Conservation (phyloP, 2,113 vertebrate genomes). For the Callopanchax toddi region DNA sequence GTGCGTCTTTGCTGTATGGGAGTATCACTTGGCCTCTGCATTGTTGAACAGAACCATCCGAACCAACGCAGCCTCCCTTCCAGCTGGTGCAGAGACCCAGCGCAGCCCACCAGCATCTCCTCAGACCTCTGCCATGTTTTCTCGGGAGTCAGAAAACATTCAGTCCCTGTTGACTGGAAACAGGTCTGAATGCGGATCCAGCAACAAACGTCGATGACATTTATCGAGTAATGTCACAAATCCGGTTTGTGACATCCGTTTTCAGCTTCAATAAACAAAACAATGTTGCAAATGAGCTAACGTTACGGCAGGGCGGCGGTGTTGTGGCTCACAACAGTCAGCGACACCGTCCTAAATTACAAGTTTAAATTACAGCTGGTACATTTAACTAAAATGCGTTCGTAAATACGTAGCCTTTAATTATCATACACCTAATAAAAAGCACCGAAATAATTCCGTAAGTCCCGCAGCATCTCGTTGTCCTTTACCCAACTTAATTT, state of each 20-base stretch:
- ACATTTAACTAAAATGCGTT: accelerated
- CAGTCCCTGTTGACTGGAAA: conserved; percentile 15
- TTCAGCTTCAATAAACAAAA: neutral
- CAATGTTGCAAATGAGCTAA: neutral
- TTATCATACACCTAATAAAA: neutral
- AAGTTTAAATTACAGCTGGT: neutral
- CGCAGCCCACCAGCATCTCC: neutral
- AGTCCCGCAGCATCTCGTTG: neutral
- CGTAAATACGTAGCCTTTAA: too few relatives aligned
- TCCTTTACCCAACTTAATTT: conserved; percentile 24
- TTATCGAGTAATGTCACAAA: neutral
- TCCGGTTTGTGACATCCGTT: neutral
- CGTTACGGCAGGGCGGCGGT: neutral
- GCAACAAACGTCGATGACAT: neutral
- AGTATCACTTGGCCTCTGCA: conserved; percentile 64
- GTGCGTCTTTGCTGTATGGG: neutral
- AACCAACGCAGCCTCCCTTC: neutral
- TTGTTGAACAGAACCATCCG: conserved; percentile 12
- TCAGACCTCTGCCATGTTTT: neutral
- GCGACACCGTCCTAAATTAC: neutral
- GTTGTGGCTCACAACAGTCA: neutral
- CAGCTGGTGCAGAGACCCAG: conserved; percentile 22
- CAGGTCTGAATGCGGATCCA: neutral
- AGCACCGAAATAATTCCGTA: neutral
- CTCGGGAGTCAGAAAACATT: conserved; percentile 10